Percentiles rank a stretch among this genome's conserved stretches.
phyloP scores from a whole-genome alignment of 2,888 invertebrate genomes.

The Zaprionus bogoriensis region DNA sequence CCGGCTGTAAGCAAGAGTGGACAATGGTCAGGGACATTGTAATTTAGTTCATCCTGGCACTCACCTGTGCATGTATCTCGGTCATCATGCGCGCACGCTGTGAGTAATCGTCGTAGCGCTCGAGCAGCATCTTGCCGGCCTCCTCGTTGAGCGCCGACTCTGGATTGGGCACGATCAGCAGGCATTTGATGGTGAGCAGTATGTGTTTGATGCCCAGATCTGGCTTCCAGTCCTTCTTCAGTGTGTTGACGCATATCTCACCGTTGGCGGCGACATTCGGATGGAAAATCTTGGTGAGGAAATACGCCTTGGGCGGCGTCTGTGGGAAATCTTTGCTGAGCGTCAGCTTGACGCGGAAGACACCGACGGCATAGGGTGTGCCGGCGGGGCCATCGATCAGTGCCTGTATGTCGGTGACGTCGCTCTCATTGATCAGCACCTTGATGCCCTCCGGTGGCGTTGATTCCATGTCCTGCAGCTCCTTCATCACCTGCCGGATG shows the following conservation, averaged over 20 bases:
- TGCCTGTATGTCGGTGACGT: slow-evolving; percentile 96
- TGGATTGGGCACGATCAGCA: slow-evolving; percentile 97
- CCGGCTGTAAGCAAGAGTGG: slow-evolving; percentile 81
- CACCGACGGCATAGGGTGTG: slow-evolving; percentile 95
- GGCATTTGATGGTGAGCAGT: slow-evolving; percentile 95
- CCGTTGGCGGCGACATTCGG: slow-evolving; percentile 97
- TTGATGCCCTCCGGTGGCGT: slow-evolving; percentile 96
- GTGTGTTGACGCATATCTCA: slow-evolving; percentile 97
- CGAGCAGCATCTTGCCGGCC: slow-evolving; percentile 95
- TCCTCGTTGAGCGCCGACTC: slow-evolving; percentile 99
- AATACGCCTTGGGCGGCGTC: slow-evolving; percentile 95
- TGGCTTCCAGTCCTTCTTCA: slow-evolving; percentile 98
- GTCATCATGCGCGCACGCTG: slow-evolving; percentile 95
- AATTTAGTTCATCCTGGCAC: neutral
- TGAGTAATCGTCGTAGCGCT: slow-evolving; percentile 96
- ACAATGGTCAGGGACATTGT: neutral
- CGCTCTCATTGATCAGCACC: slow-evolving; percentile 94
- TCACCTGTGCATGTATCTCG: slow-evolving; percentile 92
- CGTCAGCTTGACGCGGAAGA: slow-evolving; percentile 94
- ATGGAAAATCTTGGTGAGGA: slow-evolving; percentile 98
- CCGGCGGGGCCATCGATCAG: slow-evolving; percentile 96
- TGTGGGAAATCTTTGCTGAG: slow-evolving; percentile 96
- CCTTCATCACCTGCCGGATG: slow-evolving; percentile 92
- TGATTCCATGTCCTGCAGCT: slow-evolving; percentile 91
- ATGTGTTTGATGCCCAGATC: slow-evolving; percentile 97